Conservation (phyloP, 1,140 invertebrate species). For the Saccostrea echinata region DNA sequence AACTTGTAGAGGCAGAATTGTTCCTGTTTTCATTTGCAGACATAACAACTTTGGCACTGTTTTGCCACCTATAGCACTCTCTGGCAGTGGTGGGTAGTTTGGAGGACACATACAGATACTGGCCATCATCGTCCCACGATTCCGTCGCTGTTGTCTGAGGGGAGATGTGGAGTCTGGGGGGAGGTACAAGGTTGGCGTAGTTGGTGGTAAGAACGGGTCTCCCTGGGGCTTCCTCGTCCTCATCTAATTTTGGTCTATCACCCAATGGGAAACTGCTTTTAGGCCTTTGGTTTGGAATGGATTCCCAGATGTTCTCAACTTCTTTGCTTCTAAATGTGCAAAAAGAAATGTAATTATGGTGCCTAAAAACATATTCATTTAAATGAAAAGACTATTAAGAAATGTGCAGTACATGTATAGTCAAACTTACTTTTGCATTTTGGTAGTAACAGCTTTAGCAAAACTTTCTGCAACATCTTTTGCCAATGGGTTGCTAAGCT, state of each 20-base stretch:
- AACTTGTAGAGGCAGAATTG: neutral
- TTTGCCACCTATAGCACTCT: conserved; percentile 36
- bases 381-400: neutral
- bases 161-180: neutral
- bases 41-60: neutral
- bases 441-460: neutral
- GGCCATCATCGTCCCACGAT: conserved; percentile 38
- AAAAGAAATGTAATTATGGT: neutral
- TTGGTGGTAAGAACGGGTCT: neutral
- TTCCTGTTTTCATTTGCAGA: neutral
- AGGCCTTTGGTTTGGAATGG: neutral
- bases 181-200: neutral
- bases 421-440: neutral
- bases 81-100: conserved; percentile 43
- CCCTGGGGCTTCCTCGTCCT: neutral
- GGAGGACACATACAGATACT: conserved; percentile 28
- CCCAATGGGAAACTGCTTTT: neutral
- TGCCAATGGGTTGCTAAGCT: too few species aligned
- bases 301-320: neutral
- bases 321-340: neutral
- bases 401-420: neutral
- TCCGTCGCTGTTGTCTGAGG: neutral
- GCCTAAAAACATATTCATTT: neutral
- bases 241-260: neutral
- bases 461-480: neutral